These are phyloP conservation scores for Papilio gigon DNA, from an alignment of 2,888 invertebrate species.

Conservation along the genomic window DNA sequence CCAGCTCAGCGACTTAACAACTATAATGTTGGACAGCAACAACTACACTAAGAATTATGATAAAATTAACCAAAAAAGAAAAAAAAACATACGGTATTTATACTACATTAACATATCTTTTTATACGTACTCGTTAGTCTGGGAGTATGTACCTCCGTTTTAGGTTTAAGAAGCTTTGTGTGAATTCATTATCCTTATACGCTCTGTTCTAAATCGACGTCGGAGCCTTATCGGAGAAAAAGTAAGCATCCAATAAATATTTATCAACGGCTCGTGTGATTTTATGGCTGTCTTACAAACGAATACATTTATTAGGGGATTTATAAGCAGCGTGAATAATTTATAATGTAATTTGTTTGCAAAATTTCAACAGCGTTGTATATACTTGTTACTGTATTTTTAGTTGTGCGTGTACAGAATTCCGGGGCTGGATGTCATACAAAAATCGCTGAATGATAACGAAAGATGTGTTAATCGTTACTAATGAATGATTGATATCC, in stretches of 20 bases:
- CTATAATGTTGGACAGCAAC: too few relatives aligned
- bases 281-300: conserved; percentile 38
- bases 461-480: conserved; percentile 1
- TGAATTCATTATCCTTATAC: conserved; percentile 37
- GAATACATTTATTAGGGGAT: conserved; percentile 37
- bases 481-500: background rate
- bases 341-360: conserved; percentile 30
- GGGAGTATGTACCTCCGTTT: background rate
- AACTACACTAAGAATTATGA: too few relatives aligned
- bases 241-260: conserved; percentile 39
- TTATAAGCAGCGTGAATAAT: conserved; percentile 37
- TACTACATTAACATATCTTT: background rate
- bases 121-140: background rate
- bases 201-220: conserved; percentile 25
- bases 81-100: background rate
- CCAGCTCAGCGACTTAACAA: too few relatives aligned
- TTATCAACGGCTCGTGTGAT: conserved; percentile 39
- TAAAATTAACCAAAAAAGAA: too few relatives aligned
- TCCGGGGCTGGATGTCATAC: background rate
- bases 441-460: background rate
- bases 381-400: background rate
- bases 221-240: conserved; percentile 28
- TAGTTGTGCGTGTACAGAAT: background rate
- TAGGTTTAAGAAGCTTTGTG: conserved; percentile 31
- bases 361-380: conserved; percentile 15